Percentiles rank a stretch among this genome's conserved stretches.
Evolutionary conservation across 2,797 vertebrate species (phyloP).

Genomic region (Phataginus tetradactyla): DNA sequence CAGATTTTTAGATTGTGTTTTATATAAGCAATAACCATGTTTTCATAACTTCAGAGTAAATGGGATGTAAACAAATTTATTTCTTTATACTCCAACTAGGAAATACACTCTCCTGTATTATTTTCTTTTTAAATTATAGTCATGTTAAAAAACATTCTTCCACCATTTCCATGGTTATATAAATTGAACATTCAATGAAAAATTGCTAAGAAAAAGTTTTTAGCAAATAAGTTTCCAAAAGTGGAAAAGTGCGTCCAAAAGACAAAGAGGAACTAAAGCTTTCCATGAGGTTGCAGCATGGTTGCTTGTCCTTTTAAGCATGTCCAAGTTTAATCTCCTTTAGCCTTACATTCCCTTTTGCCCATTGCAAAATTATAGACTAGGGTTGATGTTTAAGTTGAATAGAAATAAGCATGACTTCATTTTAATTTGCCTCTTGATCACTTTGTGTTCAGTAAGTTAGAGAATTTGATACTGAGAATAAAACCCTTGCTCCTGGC

Average conservation of each 20-base stretch:
- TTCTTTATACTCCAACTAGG: neutral
- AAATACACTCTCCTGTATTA: neutral
- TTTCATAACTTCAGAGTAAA: constrained; percentile 4
- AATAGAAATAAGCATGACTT: constrained; percentile 18
- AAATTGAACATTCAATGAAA: constrained; percentile 1
- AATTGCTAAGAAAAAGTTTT: neutral
- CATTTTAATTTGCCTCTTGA: neutral
- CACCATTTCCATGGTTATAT: neutral
- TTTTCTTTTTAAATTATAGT: constrained; percentile 6
- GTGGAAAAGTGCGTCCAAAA: neutral
- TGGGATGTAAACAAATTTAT: neutral
- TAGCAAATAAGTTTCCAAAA: neutral
- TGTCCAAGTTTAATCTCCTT: neutral
- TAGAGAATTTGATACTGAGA: neutral
- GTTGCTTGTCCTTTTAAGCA: neutral
- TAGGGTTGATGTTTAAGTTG: neutral
- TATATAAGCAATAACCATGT: neutral
- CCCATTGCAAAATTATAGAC: neutral
- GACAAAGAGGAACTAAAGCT: neutral
- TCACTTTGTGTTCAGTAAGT: neutral
- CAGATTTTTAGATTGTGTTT: neutral
- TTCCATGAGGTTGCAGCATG: neutral
- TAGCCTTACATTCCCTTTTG: neutral
- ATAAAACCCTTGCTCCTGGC: neutral
- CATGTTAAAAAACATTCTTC: neutral